Conservation (phyloP, 2,113 vertebrate genomes). For the Chitala chitala region DNA sequence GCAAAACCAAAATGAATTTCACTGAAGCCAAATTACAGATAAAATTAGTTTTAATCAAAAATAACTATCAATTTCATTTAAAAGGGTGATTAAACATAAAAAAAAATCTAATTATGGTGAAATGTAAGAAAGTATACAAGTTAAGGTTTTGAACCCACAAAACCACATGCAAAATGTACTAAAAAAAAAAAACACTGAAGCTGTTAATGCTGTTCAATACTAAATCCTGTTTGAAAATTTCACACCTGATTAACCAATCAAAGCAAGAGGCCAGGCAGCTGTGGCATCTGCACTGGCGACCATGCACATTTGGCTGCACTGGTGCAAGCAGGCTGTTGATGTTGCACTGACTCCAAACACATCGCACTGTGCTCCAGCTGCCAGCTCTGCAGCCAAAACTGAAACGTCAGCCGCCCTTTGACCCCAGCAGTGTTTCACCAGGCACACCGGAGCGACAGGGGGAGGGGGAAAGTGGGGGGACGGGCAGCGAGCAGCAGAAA, state of each 20-base stretch:
- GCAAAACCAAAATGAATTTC: too few species aligned
- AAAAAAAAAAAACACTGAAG: too few species aligned
- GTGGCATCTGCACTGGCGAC: too few species aligned
- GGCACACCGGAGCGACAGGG: not conserved
- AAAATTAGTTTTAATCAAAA: not conserved
- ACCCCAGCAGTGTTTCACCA: constrained; percentile 12
- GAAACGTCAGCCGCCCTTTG: not conserved
- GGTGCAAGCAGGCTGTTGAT: not conserved
- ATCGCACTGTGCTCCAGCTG: too few species aligned
- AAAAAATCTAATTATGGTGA: too few species aligned
- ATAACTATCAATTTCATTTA: not conserved
- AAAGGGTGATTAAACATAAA: too few species aligned
- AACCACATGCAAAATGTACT: too few species aligned
- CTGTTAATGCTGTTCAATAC: too few species aligned
- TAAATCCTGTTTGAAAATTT: not conserved
- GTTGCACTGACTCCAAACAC: not conserved
- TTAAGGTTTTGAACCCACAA: too few species aligned
- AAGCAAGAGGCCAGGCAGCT: not conserved
- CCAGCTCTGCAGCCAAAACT: not conserved
- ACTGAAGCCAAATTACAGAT: not conserved
- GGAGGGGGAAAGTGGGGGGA: not conserved
- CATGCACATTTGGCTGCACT: too few species aligned
- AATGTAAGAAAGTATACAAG: too few species aligned
- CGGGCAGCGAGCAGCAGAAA: too few species aligned
- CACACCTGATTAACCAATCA: not conserved